A percentile compares a stretch with the other conserved stretches of the same genome.
These are phyloP conservation scores for Danaus chrysippus DNA, from an alignment of 2,888 invertebrate species.

Conservation along the genomic window DNA sequence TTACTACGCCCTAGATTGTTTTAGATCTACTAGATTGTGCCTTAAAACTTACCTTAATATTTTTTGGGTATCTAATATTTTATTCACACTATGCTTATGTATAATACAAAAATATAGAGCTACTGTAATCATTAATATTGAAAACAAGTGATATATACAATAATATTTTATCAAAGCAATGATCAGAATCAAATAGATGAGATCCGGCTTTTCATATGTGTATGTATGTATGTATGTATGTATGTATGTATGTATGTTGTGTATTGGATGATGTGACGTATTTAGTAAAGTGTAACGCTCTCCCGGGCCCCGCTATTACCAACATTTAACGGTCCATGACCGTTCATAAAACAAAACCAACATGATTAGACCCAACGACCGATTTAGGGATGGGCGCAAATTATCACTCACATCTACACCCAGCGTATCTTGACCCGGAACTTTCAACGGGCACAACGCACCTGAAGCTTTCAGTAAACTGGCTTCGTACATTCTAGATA, in stretches of 20 bases:
- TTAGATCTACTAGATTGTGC: conserved; percentile 17
- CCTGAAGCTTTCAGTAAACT: conserved; percentile 21
- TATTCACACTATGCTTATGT: too few relatives aligned
- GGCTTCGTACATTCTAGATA: conserved; percentile 11
- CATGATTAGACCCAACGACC: conserved; percentile 39
- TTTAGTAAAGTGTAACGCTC: conserved; percentile 21
- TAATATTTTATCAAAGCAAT: too few relatives aligned
- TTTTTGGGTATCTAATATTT: too few relatives aligned
- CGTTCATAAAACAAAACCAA: conserved; percentile 46
- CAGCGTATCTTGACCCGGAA: conserved; percentile 26
- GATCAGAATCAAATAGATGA: too few relatives aligned
- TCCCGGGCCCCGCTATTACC: conserved; percentile 25
- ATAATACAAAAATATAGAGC: too few relatives aligned
- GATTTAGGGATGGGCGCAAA: conserved; percentile 42
- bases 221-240: background rate
- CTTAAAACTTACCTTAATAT: conserved; percentile 4
- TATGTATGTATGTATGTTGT: conserved; percentile 1
- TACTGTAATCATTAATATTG: too few relatives aligned
- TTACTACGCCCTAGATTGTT: conserved; percentile 18
- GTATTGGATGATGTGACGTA: conserved; percentile 16
- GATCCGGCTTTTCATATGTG: too few relatives aligned
- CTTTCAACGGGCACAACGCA: conserved; percentile 5
- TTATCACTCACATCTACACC: conserved; percentile 42
- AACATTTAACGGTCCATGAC: conserved; percentile 31
- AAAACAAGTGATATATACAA: too few relatives aligned